Evolutionary conservation across 2,113 vertebrate species (phyloP).

Genomic region (Ploceus nigricollis): DNA sequence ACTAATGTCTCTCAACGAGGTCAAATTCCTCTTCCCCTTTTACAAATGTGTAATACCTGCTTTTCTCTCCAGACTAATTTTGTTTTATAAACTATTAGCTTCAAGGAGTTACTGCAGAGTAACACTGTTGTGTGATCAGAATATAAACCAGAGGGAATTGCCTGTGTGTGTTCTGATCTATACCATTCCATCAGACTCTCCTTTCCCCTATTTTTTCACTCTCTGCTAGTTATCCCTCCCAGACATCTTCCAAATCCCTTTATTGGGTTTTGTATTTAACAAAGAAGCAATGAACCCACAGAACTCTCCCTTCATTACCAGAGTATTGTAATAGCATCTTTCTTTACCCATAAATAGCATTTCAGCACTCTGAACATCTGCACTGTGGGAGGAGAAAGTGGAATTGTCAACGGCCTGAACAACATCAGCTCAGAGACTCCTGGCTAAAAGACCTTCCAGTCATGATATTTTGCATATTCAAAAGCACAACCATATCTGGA

Average conservation of each 20-base stretch:
- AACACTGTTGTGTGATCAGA: not conserved
- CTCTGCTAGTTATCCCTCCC: not conserved
- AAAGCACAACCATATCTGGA: conserved; percentile 7
- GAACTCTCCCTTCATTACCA: not conserved
- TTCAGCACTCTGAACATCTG: not conserved
- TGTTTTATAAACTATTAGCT: conserved; percentile 7
- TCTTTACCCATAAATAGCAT: not conserved
- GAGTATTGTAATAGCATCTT: not conserved
- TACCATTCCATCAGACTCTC: not conserved
- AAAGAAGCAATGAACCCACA: not conserved
- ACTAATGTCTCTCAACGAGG: not conserved
- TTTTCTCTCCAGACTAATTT: conserved; percentile 18
- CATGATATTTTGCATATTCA: conserved; percentile 25
- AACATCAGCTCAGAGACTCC: not conserved
- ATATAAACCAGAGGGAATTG: not conserved
- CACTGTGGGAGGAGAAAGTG: not conserved
- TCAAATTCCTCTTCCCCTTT: not conserved
- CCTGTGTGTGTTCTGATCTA: not conserved
- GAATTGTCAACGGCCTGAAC: not conserved
- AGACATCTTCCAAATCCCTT: conserved; percentile 34
- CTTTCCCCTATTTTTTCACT: not conserved
- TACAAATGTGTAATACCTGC: not conserved
- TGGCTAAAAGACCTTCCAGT: not conserved
- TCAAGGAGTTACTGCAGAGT: conserved; percentile 35
- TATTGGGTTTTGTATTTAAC: conserved; percentile 1